phyloP scores from a whole-genome alignment of 1,140 invertebrate genomes.

The Hormaphis cornu region DNA sequence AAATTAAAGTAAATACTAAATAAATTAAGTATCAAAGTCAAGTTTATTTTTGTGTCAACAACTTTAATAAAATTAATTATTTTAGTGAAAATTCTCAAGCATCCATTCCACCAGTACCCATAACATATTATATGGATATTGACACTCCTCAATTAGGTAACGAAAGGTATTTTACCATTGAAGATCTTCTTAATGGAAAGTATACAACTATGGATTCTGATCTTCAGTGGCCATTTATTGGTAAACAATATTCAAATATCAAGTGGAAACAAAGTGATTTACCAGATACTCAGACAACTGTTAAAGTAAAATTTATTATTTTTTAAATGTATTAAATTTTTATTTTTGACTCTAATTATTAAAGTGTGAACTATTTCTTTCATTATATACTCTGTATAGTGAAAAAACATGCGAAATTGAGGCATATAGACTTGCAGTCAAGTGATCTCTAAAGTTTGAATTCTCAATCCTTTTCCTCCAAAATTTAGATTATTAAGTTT shows the following conservation, averaged over 20 bases:
- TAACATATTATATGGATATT: conserved; percentile 48
- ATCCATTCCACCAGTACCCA: conserved; percentile 51
- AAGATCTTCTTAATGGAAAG: conserved; percentile 44
- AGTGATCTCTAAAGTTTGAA: too few relatives aligned
- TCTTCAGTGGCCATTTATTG: conserved; percentile 50
- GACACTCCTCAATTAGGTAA: neutral
- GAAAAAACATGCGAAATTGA: too few relatives aligned
- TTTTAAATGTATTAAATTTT: neutral
- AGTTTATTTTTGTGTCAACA: neutral
- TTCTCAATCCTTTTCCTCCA: too few relatives aligned
- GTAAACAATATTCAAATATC: conserved; percentile 43
- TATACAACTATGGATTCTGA: conserved; percentile 41
- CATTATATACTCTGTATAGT: too few relatives aligned
- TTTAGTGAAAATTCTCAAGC: conserved; percentile 44
- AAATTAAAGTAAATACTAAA: neutral
- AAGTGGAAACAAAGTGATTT: conserved; percentile 48
- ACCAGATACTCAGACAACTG: conserved; percentile 47
- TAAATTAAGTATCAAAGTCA: neutral
- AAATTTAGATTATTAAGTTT: too few relatives aligned
- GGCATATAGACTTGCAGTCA: too few relatives aligned
- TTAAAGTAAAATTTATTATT: conserved; percentile 43
- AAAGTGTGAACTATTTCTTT: too few relatives aligned
- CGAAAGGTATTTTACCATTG: conserved; percentile 28
- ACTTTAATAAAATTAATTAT: neutral
- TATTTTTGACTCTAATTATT: too few relatives aligned